Evolutionary conservation across 2,888 invertebrate species (phyloP).

Genomic region (Alcis repandata): DNA sequence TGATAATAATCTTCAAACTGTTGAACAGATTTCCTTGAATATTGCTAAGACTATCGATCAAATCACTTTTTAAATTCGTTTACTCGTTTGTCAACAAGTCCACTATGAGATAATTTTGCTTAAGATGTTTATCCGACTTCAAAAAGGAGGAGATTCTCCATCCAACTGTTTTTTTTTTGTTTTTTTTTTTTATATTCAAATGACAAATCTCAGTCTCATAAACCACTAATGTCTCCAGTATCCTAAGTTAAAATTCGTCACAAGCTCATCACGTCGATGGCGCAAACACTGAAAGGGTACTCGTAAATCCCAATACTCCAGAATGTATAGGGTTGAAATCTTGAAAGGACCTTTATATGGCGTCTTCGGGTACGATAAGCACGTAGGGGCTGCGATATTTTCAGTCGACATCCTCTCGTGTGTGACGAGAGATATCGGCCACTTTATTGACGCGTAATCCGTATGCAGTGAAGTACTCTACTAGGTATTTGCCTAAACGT

Average conservation of each 20-base stretch:
- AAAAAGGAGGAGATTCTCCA: too few species aligned
- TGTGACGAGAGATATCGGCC: conserved; percentile 62
- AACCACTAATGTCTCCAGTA: conserved; percentile 3
- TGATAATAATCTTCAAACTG: too few species aligned
- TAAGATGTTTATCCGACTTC: too few species aligned
- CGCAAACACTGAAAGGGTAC: conserved; percentile 65
- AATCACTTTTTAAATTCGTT: too few species aligned
- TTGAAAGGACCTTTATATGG: conserved; percentile 71
- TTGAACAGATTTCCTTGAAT: too few species aligned
- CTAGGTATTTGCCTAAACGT: conserved; percentile 9
- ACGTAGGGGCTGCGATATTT: conserved; percentile 70
- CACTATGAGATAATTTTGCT: too few species aligned
- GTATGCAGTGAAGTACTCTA: conserved; percentile 26
- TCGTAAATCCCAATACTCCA: conserved; percentile 75
- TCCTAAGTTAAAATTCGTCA: conserved; percentile 50
- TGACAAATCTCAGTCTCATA: neutral
- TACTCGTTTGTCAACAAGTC: too few species aligned
- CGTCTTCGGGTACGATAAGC: conserved; percentile 71
- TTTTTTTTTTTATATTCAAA: too few species aligned
- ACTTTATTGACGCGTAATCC: conserved; percentile 58
- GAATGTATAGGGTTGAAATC: conserved; percentile 70
- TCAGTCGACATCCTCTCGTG: conserved; percentile 58
- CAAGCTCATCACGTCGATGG: conserved; percentile 56
- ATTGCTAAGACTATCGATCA: too few species aligned
- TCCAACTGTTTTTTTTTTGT: too few species aligned